Evolutionary conservation across 2,888 invertebrate genomes (phyloP).

Genomic region (Cantharis rufa): DNA sequence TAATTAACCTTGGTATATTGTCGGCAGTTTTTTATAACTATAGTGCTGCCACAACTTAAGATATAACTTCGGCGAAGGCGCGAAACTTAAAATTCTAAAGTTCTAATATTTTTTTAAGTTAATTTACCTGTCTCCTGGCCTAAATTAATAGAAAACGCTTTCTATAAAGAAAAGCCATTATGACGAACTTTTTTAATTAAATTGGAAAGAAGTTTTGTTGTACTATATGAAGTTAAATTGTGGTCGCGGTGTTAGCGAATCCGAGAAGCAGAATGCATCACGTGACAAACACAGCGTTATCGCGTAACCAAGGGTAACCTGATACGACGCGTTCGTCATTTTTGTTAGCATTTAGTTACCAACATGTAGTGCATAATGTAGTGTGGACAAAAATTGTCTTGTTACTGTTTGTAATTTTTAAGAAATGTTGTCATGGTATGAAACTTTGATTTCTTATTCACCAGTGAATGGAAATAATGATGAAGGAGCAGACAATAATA

Average conservation of each 20-base stretch:
- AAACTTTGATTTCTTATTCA: conserved; percentile 2
- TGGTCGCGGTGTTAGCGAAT: background rate
- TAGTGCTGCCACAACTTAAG: no score
- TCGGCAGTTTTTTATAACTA: no score
- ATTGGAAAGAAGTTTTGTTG: no score
- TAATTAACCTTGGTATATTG: no score
- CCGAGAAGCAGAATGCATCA: background rate
- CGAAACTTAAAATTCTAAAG: no score
- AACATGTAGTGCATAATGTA: background rate
- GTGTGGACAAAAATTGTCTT: background rate
- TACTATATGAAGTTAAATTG: background rate
- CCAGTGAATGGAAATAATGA: conserved; percentile 37
- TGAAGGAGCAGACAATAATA: conserved; percentile 46
- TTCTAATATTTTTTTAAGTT: no score
- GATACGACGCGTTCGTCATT: background rate
- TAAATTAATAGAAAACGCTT: no score
- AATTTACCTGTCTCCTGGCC: no score
- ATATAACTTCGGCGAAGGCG: no score
- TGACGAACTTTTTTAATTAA: no score
- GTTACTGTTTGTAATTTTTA: background rate
- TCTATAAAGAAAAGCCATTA: no score
- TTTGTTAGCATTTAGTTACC: no score
- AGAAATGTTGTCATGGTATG: background rate
- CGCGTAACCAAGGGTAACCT: background rate
- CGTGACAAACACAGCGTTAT: background rate